phyloP scores from a whole-genome alignment of 2,888 invertebrate species.

The Oligia latruncula region DNA sequence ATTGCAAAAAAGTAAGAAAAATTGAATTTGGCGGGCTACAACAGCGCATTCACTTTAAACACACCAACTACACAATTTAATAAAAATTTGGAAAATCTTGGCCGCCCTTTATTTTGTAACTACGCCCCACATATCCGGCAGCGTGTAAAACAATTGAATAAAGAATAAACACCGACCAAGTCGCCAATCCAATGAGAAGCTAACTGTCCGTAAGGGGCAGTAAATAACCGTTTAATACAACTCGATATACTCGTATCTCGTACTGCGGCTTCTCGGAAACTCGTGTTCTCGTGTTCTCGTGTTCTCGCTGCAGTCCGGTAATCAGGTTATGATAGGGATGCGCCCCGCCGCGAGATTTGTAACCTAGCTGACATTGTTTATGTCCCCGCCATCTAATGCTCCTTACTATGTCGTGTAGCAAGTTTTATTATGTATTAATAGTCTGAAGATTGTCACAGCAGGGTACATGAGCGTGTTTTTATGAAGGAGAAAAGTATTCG shows the following conservation, averaged over 20 bases:
- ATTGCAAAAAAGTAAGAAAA: too few relatives aligned
- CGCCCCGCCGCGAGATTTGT: slow-evolving; percentile 67
- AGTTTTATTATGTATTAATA: slow-evolving; percentile 34
- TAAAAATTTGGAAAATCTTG: background rate
- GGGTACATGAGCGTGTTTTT: slow-evolving; percentile 12
- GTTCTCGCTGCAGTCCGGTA: slow-evolving; percentile 43
- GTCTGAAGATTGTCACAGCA: slow-evolving; percentile 5
- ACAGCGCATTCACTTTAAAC: too few relatives aligned
- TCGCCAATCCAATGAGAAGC: slow-evolving; percentile 50
- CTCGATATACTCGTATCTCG: slow-evolving; percentile 5
- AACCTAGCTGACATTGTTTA: slow-evolving; percentile 48
- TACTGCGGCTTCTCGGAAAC: slow-evolving; percentile 19
- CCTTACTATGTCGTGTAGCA: slow-evolving; percentile 3
- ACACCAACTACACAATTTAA: background rate
- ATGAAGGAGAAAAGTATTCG: slow-evolving; percentile 1
- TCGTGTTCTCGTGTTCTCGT: slow-evolving; percentile 12
- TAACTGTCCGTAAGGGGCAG: slow-evolving; percentile 52
- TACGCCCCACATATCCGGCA: background rate
- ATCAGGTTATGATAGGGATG: slow-evolving; percentile 65
- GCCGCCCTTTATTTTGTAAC: background rate
- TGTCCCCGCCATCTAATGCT: slow-evolving; percentile 42
- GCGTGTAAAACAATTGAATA: slow-evolving; percentile 28
- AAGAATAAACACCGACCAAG: slow-evolving; percentile 43
- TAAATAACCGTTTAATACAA: slow-evolving; percentile 60
- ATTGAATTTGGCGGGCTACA: too few relatives aligned